phyloP scores from a whole-genome alignment of 2,888 invertebrate species.

The Aethes cnicana region DNA sequence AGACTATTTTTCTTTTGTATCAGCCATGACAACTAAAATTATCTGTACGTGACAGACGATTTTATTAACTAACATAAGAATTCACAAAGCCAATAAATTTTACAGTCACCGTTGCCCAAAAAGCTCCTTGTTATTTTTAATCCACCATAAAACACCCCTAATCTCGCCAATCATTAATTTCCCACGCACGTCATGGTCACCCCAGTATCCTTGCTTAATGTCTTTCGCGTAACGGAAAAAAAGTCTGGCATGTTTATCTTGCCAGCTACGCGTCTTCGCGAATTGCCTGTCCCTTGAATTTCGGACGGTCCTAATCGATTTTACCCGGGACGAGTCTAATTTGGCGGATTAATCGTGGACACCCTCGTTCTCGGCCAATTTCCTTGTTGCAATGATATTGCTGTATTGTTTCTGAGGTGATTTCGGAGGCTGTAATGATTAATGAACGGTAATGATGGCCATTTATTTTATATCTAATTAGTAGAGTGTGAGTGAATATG shows the following conservation, averaged over 20 bases:
- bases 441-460: conserved; percentile 18
- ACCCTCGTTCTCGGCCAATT: conserved; percentile 75
- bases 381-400: conserved; percentile 68
- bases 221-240: conserved; percentile 75
- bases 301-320: conserved; percentile 73
- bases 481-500: neutral
- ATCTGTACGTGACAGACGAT: too few relatives aligned
- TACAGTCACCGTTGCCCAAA: too few relatives aligned
- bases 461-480: conserved; percentile 20
- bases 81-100: too few relatives aligned
- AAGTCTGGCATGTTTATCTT: conserved; percentile 81
- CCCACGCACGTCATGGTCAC: conserved; percentile 56
- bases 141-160: too few relatives aligned
- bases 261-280: conserved; percentile 64
- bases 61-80: too few relatives aligned
- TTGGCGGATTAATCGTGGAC: conserved; percentile 79
- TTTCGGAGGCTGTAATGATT: conserved; percentile 25
- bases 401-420: conserved; percentile 47
- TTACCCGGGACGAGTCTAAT: conserved; percentile 76
- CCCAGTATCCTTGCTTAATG: conserved; percentile 79
- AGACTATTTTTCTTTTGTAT: too few relatives aligned
- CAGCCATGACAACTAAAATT: too few relatives aligned
- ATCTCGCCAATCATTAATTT: too few relatives aligned
- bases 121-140: too few relatives aligned
- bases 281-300: conserved; percentile 57